Conservation (phyloP, 35 echinoderm and acorn worm genomes). For the Apostichopus japonicus region DNA sequence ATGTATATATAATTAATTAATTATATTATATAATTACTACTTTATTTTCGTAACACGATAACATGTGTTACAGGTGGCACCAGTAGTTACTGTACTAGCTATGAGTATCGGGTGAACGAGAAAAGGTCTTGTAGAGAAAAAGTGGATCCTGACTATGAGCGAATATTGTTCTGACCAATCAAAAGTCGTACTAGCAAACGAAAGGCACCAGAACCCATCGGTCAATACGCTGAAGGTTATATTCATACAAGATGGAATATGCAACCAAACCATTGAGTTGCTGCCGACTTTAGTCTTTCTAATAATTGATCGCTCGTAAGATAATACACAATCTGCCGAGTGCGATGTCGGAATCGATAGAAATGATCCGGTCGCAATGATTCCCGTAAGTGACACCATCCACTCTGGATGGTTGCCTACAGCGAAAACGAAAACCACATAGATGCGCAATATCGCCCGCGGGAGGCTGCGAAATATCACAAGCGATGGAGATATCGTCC, state of each 20-base stretch:
- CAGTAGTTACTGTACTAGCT: no score
- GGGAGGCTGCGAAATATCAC: conserved; percentile 13
- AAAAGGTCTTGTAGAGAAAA: no score
- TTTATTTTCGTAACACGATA: no score
- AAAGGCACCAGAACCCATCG: neutral
- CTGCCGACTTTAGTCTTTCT: neutral
- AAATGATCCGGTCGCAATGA: neutral
- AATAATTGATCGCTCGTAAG: neutral
- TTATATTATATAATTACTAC: no score
- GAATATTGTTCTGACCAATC: neutral
- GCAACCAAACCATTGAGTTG: neutral
- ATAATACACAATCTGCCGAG: neutral
- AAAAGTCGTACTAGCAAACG: neutral
- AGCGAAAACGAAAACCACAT: neutral
- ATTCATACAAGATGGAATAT: neutral
- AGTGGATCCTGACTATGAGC: neutral
- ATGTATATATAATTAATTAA: no score
- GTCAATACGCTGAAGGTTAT: neutral
- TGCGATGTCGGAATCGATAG: conserved; percentile 20
- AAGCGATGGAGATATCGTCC: neutral
- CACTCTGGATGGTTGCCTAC: neutral
- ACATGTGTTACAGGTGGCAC: no score
- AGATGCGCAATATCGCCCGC: neutral
- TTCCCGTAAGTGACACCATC: conserved; percentile 38
- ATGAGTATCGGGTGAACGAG: no score